These are phyloP conservation scores for Ligdia adustata DNA, from an alignment of 2,888 invertebrate genomes.

Conservation along the genomic window DNA sequence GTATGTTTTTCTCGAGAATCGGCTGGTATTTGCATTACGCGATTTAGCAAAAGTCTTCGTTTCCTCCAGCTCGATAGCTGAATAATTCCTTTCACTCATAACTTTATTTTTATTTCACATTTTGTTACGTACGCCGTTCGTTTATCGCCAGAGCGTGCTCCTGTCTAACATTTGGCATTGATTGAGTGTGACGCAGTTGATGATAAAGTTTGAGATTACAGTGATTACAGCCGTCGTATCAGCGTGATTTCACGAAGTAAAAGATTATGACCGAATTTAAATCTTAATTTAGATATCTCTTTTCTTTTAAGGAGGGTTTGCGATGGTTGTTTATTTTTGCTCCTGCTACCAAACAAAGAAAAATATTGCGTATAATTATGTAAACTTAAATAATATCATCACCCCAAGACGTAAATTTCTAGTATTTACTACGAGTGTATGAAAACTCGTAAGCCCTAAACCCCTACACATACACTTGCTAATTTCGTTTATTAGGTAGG, in stretches of 20 bases:
- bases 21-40: constrained; percentile 24
- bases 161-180: constrained; percentile 72
- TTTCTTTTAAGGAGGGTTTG: not conserved
- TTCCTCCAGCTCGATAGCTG: constrained; percentile 52
- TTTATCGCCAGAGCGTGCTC: constrained; percentile 59
- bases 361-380: too few relatives aligned
- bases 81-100: constrained; percentile 65
- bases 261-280: constrained; percentile 31
- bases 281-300: constrained; percentile 19
- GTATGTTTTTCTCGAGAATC: constrained; percentile 32
- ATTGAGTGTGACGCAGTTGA: constrained; percentile 72
- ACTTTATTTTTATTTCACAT: constrained; percentile 58
- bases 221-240: constrained; percentile 57
- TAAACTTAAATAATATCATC: too few relatives aligned
- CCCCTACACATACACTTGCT: too few relatives aligned
- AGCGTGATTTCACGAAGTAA: constrained; percentile 47
- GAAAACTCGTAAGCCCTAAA: too few relatives aligned
- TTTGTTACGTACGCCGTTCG: constrained; percentile 50
- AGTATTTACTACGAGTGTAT: too few relatives aligned
- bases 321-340: too few relatives aligned
- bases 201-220: constrained; percentile 72
- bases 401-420: too few relatives aligned
- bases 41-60: constrained; percentile 48
- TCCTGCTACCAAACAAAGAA: too few relatives aligned
- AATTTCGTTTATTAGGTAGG: too few relatives aligned